Base-by-base conservation (phyloP, 2,113 vertebrate species). In the Tor tambroides region DNA sequence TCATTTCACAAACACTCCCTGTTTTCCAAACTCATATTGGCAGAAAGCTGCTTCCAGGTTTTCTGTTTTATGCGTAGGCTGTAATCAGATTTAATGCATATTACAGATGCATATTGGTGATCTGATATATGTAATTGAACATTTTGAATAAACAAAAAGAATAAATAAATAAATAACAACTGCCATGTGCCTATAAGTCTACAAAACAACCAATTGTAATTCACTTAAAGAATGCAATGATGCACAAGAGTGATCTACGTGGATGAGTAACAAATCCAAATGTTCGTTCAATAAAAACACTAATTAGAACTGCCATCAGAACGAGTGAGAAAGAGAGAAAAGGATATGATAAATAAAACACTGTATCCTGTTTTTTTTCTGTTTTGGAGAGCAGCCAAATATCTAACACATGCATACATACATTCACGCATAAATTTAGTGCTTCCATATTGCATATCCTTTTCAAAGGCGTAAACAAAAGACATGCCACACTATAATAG, bases 291-390 rank as follows among this genome's bases (percentile, higher is more conserved):
- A 91, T 84, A 88, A 90, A 90, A 91, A 91, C 89, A 90, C 84
- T 89, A 91, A 91, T 88, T 90, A 87, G 89, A 89, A 90, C 38
- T 87, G 86, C 89, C 91, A 92, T 90, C 91, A 84, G 92, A 92
- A 86, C 90, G 90, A 84, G 92, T 91, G 87, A 91, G 90, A 85
- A 87, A 67, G 86, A 77, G 88, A 92, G 91, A 90, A 92, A 89
- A 87, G 80, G 85, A 87, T 84, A 90, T 91, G 89, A 90, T 85
- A 89, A 90, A 91, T 88, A 90, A 90, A 86, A 87, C 79, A 87
- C 78, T 90, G 89, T 88, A 88, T 78, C 83, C 80, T 83, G 30
- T n/a, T 87, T 72, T 86, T 85, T 87, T 74, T 88, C 88, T 86
- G 83, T n/a, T 77, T 82, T 76, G 79, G 79, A 38, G 4, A 6